These are phyloP conservation scores for Steinernema carpocapsae DNA, from an alignment of 2,888 invertebrate species.

Conservation along the genomic window DNA sequence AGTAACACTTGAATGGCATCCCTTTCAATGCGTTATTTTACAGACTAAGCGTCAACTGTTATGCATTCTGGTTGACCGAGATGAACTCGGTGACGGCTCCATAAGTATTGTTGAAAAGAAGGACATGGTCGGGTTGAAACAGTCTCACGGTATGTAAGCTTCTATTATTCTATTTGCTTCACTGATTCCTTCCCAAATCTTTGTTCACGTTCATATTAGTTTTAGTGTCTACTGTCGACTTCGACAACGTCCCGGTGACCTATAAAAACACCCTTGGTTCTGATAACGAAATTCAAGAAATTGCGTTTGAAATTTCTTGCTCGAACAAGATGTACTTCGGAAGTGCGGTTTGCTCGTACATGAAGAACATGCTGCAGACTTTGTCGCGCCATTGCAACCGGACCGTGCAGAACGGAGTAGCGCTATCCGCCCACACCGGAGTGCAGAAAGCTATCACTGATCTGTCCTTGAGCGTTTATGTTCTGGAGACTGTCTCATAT, in stretches of 20 bases:
- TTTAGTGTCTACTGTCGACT: conserved; percentile 52
- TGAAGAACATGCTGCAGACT: conserved; percentile 47
- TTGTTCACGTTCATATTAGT: neutral
- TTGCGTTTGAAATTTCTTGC: conserved; percentile 41
- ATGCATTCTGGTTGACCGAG: conserved; percentile 35
- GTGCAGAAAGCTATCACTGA: conserved; percentile 49
- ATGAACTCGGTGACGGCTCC: conserved; percentile 7
- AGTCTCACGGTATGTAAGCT: conserved; percentile 19
- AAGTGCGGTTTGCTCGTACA: conserved; percentile 53
- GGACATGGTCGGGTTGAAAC: conserved; percentile 35
- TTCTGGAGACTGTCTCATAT: conserved; percentile 64
- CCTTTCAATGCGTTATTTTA: conserved; percentile 25
- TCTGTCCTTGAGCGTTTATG: conserved; percentile 51
- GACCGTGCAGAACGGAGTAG: conserved; percentile 5
- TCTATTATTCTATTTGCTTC: too few species aligned
- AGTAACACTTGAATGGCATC: neutral
- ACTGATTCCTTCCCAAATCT: too few species aligned
- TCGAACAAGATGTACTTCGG: conserved; percentile 45
- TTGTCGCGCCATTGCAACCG: neutral
- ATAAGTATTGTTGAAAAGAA: conserved; percentile 43
- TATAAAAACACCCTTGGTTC: conserved; percentile 42
- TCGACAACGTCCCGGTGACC: conserved; percentile 44
- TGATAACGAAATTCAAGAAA: conserved; percentile 38
- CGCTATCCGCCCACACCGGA: conserved; percentile 46
- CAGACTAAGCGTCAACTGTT: conserved; percentile 46